Conservation (phyloP, 2,888 invertebrate genomes). For the Harpalus rubripes region DNA sequence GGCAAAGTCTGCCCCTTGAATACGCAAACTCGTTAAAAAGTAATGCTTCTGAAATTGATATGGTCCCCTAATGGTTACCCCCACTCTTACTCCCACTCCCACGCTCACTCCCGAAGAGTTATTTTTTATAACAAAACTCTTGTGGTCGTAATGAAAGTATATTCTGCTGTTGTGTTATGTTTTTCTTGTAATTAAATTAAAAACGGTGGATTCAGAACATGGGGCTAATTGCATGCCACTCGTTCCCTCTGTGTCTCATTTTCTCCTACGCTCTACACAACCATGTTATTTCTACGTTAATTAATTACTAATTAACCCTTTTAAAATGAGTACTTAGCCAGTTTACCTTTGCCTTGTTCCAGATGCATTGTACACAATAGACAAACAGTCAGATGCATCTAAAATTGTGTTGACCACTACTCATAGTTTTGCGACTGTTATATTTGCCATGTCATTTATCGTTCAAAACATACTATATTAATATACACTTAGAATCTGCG, state of each 20-base stretch:
- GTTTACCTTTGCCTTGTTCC: constrained; percentile 48
- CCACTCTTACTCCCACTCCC: background rate
- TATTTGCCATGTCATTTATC: background rate
- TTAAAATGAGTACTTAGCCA: constrained; percentile 60
- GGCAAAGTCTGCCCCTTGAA: constrained; percentile 67
- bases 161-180: constrained; percentile 57
- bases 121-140: constrained; percentile 51
- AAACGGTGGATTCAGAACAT: constrained; percentile 54
- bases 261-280: constrained; percentile 6
- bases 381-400: background rate
- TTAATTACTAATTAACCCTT: constrained; percentile 61
- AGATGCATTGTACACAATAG: constrained; percentile 20
- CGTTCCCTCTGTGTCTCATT: constrained; percentile 39
- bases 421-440: background rate
- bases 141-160: constrained; percentile 53
- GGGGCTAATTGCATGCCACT: constrained; percentile 50
- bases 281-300: constrained; percentile 58
- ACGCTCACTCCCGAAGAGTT: constrained; percentile 27
- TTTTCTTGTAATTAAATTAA: constrained; percentile 59
- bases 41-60: constrained; percentile 69
- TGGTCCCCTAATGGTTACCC: constrained; percentile 58
- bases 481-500: no score
- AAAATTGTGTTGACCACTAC: background rate
- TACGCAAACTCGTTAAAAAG: constrained; percentile 72
- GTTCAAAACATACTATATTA: no score